Conservation (phyloP, 37 sponge, comb jelly and placozoan genomes). For the Petrosia ficiformis region DNA sequence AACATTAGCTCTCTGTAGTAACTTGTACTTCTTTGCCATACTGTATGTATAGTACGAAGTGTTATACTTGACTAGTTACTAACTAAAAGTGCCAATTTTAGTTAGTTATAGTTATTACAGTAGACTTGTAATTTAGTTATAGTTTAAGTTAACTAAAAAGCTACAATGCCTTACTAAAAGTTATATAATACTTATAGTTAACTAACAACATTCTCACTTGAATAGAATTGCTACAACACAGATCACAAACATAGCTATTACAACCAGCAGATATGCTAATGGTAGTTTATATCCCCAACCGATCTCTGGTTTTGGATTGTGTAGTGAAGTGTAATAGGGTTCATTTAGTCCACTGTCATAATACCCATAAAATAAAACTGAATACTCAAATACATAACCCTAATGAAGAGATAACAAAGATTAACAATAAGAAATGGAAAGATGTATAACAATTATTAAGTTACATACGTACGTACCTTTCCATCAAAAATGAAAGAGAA, state of each 20-base stretch:
- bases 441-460: neutral
- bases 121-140: no score
- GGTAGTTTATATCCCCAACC: conserved; percentile 68
- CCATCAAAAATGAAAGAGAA: conserved; percentile 72
- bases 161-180: no score
- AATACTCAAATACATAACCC: conserved; percentile 78
- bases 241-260: conserved; percentile 41
- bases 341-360: conserved; percentile 75
- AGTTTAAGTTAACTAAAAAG: no score
- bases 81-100: no score
- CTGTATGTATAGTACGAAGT: neutral
- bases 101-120: no score
- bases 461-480: conserved; percentile 22
- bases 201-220: conserved; percentile 33
- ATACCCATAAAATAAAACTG: conserved; percentile 79
- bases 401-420: neutral
- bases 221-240: conserved; percentile 36
- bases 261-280: conserved; percentile 55
- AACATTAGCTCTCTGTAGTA: conserved; percentile 29
- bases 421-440: neutral
- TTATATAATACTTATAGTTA: neutral
- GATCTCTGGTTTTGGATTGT: conserved; percentile 54
- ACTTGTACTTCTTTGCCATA: conserved; percentile 52
- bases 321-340: conserved; percentile 44
- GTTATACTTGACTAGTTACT: neutral